phyloP scores from a whole-genome alignment of 2,888 invertebrate species.

The Ormyrus thymus region DNA sequence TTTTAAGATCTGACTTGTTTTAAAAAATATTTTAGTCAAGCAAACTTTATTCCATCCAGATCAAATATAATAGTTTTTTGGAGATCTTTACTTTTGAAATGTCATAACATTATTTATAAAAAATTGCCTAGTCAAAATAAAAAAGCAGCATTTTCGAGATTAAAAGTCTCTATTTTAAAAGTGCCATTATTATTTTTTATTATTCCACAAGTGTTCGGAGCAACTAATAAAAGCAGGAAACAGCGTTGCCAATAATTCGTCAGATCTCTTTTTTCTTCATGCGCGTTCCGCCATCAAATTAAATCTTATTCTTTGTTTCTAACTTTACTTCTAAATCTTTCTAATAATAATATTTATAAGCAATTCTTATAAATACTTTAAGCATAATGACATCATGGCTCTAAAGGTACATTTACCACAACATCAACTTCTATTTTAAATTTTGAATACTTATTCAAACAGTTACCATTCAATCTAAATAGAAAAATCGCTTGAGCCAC shows the following conservation, averaged over 20 bases:
- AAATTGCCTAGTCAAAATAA: conserved; percentile 1
- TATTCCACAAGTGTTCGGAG: not conserved
- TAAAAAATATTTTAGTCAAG: too few relatives aligned
- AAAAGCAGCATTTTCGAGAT: not conserved
- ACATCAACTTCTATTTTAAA: too few relatives aligned
- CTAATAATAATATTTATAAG: conserved; percentile 18
- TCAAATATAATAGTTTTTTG: too few relatives aligned
- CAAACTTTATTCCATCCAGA: too few relatives aligned
- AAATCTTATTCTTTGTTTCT: conserved; percentile 13
- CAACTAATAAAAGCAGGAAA: conserved; percentile 4
- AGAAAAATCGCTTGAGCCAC: too few relatives aligned
- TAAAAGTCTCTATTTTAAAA: conserved; percentile 32
- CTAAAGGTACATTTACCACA: not conserved
- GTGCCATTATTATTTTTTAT: conserved; percentile 19
- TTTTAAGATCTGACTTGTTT: too few relatives aligned
- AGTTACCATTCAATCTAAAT: too few relatives aligned
- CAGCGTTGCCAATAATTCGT: too few relatives aligned
- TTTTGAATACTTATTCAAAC: too few relatives aligned
- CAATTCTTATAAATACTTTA: not conserved
- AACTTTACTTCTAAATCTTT: conserved; percentile 16
- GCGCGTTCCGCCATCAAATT: not conserved
- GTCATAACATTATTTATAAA: conserved; percentile 7
- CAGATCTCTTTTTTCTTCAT: not conserved
- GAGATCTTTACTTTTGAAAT: not conserved
- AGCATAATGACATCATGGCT: not conserved